Conservation (phyloP, 2,113 vertebrate species). For the Etheostoma cragini region DNA sequence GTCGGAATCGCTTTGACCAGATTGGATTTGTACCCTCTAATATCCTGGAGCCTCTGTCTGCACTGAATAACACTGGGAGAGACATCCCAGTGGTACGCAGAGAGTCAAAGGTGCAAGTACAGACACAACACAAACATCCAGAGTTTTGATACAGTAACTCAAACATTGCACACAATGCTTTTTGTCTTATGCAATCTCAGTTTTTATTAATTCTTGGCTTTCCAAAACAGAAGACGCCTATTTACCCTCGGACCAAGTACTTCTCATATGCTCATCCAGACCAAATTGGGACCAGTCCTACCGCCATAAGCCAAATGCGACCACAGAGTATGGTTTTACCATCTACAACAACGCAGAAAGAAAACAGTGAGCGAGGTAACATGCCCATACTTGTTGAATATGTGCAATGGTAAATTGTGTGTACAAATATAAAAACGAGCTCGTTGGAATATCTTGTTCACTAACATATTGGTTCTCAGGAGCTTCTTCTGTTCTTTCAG, state of each 20-base stretch:
- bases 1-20: constrained; percentile 82
- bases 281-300: constrained; percentile 2
- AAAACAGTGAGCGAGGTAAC: constrained; percentile 64
- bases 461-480: neutral
- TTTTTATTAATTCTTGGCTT: constrained; percentile 9
- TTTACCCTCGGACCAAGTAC: constrained; percentile 31
- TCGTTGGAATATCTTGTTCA: neutral
- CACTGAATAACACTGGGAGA: constrained; percentile 50
- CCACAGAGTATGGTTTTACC: constrained; percentile 60
- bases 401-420: neutral
- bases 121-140: neutral
- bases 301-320: neutral
- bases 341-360: constrained; percentile 24
- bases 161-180: neutral
- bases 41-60: constrained; percentile 83
- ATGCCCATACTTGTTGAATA: neutral
- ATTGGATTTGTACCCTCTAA: constrained; percentile 85
- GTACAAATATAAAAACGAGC: neutral
- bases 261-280: constrained; percentile 57
- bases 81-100: constrained; percentile 42
- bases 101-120: constrained; percentile 65
- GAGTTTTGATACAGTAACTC: neutral
- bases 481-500: neutral
- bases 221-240: constrained; percentile 41
- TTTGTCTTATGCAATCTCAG: neutral